Conservation (phyloP, 2,797 vertebrate species). For the Gobionotothen gibberifrons region DNA sequence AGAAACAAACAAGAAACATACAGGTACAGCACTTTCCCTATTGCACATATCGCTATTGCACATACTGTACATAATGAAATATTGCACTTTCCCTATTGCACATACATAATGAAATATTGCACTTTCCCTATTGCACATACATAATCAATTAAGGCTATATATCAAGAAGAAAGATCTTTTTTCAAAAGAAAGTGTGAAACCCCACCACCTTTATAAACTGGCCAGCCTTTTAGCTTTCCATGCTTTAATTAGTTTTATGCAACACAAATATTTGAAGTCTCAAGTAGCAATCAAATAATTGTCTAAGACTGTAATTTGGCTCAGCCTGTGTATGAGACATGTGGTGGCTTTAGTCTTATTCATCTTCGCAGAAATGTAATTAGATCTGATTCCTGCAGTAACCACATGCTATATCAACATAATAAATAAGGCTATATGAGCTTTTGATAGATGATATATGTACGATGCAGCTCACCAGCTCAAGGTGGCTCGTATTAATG, state of each 20-base stretch:
- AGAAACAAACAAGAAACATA: too few species aligned
- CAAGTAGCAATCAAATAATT: neutral
- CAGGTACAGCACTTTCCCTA: too few species aligned
- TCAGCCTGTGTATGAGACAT: neutral
- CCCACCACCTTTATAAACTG: neutral
- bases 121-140: too few species aligned
- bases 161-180: neutral
- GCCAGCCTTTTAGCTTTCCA: neutral
- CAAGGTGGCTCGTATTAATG: neutral
- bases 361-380: neutral
- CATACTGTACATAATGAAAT: too few species aligned
- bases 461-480: neutral
- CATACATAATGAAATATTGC: too few species aligned
- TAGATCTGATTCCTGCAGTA: slow-evolving; percentile 1
- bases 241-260: neutral
- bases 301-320: neutral
- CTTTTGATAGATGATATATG: slow-evolving; percentile 3
- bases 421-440: neutral
- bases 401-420: slow-evolving; percentile 11
- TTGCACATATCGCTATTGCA: too few species aligned
- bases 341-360: slow-evolving; percentile 5
- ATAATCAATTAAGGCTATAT: neutral
- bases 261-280: neutral
- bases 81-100: too few species aligned
- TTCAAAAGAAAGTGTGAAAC: neutral